Base-by-base conservation (phyloP, 2,888 invertebrate species). In the Mellilla xanthometata region DNA sequence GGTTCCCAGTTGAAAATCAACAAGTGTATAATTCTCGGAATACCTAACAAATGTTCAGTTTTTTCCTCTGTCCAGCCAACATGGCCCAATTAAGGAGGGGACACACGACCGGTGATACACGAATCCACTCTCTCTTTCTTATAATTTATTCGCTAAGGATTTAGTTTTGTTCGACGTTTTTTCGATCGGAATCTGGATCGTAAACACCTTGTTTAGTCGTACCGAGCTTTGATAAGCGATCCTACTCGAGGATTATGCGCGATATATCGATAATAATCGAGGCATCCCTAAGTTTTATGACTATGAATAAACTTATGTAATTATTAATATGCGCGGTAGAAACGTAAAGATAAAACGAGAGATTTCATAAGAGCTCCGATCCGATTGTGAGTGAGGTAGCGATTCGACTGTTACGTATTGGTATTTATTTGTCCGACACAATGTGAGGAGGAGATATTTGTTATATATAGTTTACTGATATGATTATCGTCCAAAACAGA, bases 31-130 rank as follows among this genome's bases (percentile, higher is more conserved):
- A 86, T 88, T 86, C 88, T 76, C 68, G 78, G 87, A 88, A 88
- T 88, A 81, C 84, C 86, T 82, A 85, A 88, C 85, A 84, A 87
- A 87, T 88, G 87, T 87, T 68, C 74, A 69, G 81, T 83, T 85
- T 84, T 85, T 83, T 81, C 80, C 71, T 68, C 72, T 70, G 76
- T 76, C 73, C 75, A 52, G 58, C 65, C 77, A 63, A 87, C 87
- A 87, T 80, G 81, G 82, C 77, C 87, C 88, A 89, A 89, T 89
- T 89, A 89, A 88, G 79, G 76, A 54, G 56, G 67, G 67, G 73
- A 76, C 76, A 76, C 73, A 55, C 57, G 56, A 49, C 49, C 48
- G 46, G 39, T 36, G 50, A 47, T 47, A 49, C 42, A 29, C 49
- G 58, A 56, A 62, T 69, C 66, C 40, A 40, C 68, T 67, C 70